Percentiles rank a stretch among this genome's conserved stretches.
phyloP scores from a whole-genome alignment of 2,888 invertebrate genomes.

The Epirrita christyi region DNA sequence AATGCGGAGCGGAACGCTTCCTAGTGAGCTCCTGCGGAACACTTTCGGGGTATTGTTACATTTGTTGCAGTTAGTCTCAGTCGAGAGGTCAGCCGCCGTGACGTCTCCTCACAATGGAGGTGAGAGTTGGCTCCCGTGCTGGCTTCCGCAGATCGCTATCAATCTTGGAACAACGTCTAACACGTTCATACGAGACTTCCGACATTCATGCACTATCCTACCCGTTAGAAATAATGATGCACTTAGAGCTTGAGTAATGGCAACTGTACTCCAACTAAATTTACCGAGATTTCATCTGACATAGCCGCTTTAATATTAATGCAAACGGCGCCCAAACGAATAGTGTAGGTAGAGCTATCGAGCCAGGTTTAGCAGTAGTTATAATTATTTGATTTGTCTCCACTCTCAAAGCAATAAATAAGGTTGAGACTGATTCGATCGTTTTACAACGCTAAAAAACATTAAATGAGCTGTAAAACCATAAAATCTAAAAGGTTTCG shows the following conservation, averaged over 20 bases:
- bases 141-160: conserved; percentile 74
- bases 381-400: conserved; percentile 29
- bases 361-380: conserved; percentile 2
- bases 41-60: conserved; percentile 58
- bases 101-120: conserved; percentile 69
- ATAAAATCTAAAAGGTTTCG: conserved; percentile 24
- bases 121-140: conserved; percentile 68
- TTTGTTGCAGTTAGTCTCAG: conserved; percentile 66
- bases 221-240: conserved; percentile 42
- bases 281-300: conserved; percentile 29
- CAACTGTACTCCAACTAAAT: conserved; percentile 31
- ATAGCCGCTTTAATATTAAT: conserved; percentile 21
- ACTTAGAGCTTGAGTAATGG: conserved; percentile 39
- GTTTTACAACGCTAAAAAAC: conserved; percentile 30
- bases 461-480: conserved; percentile 26
- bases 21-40: conserved; percentile 61
- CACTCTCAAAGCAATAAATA: conserved; percentile 24
- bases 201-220: conserved; percentile 53
- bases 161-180: conserved; percentile 58
- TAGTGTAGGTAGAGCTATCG: neutral
- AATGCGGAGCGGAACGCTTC: conserved; percentile 82
- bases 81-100: conserved; percentile 72
- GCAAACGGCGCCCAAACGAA: conserved; percentile 5
- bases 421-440: conserved; percentile 27
- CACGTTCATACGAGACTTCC: conserved; percentile 59